Evolutionary conservation across 2,888 invertebrate species (phyloP).

Genomic region (Trimorus sp.): DNA sequence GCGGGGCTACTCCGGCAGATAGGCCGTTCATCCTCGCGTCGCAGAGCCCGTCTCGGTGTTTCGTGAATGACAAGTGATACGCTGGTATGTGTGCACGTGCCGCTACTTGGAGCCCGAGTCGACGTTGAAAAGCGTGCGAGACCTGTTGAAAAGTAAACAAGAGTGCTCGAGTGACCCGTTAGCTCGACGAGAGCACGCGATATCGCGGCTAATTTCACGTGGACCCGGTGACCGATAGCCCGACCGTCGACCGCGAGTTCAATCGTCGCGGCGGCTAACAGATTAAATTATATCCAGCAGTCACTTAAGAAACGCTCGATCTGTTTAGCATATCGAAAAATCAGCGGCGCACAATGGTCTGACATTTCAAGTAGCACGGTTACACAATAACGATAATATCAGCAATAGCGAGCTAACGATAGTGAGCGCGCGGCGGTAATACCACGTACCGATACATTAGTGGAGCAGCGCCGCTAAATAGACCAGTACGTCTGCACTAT

Average conservation of each 20-base stretch:
- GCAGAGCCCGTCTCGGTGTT: slow-evolving; percentile 30
- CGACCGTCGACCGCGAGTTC: no score
- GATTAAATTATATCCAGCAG: slow-evolving; percentile 43
- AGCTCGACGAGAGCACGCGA: slow-evolving; percentile 25
- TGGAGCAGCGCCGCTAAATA: slow-evolving; percentile 53
- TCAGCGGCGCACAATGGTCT: slow-evolving; percentile 56
- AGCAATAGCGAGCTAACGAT: slow-evolving; percentile 48
- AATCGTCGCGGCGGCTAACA: not conserved
- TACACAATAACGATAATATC: slow-evolving; percentile 60
- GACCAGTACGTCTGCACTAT: slow-evolving; percentile 43
- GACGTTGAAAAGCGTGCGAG: slow-evolving; percentile 49
- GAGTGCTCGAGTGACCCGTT: slow-evolving; percentile 34
- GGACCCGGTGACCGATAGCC: no score
- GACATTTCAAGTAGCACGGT: slow-evolving; percentile 59
- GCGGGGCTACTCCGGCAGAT: slow-evolving; percentile 49
- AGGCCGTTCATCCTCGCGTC: slow-evolving; percentile 45
- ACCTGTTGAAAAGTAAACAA: slow-evolving; percentile 64
- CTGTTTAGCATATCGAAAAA: slow-evolving; percentile 60
- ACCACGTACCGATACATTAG: slow-evolving; percentile 53
- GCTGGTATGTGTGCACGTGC: slow-evolving; percentile 50
- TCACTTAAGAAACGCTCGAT: slow-evolving; percentile 39
- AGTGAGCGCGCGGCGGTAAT: slow-evolving; percentile 32
- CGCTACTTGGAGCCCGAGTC: slow-evolving; percentile 52
- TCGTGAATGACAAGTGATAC: slow-evolving; percentile 61
- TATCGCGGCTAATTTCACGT: not conserved